phyloP scores from a whole-genome alignment of 2,113 vertebrate genomes.

The Ursus arctos region DNA sequence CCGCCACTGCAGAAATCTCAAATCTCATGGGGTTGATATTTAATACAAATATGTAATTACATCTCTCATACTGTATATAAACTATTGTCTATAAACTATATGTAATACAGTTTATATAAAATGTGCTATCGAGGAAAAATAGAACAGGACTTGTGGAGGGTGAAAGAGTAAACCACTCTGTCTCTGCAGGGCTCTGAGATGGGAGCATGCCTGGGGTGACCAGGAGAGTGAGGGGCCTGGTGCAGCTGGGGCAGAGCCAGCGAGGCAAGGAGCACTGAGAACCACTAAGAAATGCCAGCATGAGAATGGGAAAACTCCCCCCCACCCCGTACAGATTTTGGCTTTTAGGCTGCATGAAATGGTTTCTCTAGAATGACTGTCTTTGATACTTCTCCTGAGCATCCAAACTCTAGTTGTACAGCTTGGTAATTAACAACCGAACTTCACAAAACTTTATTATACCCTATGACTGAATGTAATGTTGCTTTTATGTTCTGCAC shows the following conservation, averaged over 20 bases:
- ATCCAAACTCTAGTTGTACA: not conserved
- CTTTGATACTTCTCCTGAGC: not conserved
- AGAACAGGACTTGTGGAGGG: not conserved
- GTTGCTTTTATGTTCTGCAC: conserved; percentile 32
- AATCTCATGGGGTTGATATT: not conserved
- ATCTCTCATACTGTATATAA: not conserved
- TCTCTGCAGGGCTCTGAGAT: not conserved
- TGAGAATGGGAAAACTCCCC: not conserved
- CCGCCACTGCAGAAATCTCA: not conserved
- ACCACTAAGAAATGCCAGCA: not conserved
- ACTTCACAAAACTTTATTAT: not conserved
- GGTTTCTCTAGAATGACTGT: not conserved
- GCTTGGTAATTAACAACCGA: not conserved
- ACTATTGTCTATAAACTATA: too few species aligned
- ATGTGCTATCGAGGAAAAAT: not conserved
- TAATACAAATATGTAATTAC: not conserved
- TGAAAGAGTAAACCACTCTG: not conserved
- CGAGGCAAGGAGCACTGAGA: not conserved
- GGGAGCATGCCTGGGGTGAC: too few species aligned
- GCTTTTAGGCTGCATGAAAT: not conserved
- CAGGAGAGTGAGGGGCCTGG: not conserved
- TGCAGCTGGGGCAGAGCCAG: not conserved
- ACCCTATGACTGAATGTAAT: not conserved
- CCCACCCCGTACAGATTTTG: not conserved
- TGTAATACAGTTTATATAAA: not conserved